A percentile compares a stretch with the other conserved stretches of the same genome.
phyloP scores from a whole-genome alignment of 1,140 invertebrate species.

The Penaeus indicus region DNA sequence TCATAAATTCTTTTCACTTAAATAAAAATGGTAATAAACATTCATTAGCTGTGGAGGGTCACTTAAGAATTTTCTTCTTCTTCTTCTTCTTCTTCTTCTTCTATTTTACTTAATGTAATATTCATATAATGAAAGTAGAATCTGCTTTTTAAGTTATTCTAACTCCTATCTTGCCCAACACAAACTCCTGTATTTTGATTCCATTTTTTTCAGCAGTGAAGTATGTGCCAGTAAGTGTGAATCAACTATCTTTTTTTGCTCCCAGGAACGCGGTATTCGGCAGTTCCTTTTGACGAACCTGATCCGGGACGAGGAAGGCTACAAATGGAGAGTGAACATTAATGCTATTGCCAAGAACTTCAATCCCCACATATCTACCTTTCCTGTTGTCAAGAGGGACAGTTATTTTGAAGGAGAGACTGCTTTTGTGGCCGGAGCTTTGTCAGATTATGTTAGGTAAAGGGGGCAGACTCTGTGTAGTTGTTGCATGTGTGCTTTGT shows the following conservation, averaged over 20 bases:
- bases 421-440: constrained; percentile 84
- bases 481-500: not conserved
- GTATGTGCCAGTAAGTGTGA: not conserved
- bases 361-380: constrained; percentile 72
- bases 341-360: constrained; percentile 79
- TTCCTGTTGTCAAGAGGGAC: constrained; percentile 69
- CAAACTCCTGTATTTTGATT: too few species aligned
- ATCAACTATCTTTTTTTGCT: not conserved
- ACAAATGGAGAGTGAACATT: constrained; percentile 83
- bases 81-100: too few species aligned
- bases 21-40: not conserved
- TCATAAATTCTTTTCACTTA: not conserved
- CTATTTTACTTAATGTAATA: too few species aligned
- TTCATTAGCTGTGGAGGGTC: not conserved
- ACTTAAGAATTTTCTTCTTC: not conserved
- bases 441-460: constrained; percentile 85
- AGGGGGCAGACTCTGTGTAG: constrained; percentile 65
- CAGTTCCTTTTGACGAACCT: constrained; percentile 87
- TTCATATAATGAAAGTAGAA: too few species aligned
- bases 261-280: constrained; percentile 72
- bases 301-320: constrained; percentile 75
- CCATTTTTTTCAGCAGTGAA: too few species aligned
- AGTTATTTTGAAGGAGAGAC: constrained; percentile 80
- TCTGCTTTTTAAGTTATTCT: not conserved
- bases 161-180: too few species aligned